phyloP scores from a whole-genome alignment of 2,113 vertebrate species.

The Phaethon lepturus region DNA sequence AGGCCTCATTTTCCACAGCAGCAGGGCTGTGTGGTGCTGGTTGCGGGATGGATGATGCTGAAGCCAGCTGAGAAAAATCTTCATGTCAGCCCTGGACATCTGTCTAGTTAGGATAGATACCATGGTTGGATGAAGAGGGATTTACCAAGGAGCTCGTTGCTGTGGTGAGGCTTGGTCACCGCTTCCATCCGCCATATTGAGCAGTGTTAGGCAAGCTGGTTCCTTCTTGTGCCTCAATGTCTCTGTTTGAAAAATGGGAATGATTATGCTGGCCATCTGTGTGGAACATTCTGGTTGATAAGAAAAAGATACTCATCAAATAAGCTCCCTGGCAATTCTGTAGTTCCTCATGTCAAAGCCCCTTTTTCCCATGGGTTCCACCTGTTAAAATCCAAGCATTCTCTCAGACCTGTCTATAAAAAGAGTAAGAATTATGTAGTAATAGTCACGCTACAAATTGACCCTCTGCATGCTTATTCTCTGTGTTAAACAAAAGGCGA shows the following conservation, averaged over 20 bases:
- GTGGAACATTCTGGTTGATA: not conserved
- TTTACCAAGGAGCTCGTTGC: not conserved
- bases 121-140: not conserved
- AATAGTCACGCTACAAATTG: rapidly evolving
- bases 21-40: not conserved
- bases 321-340: not conserved
- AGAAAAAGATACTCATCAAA: not conserved
- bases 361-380: not conserved
- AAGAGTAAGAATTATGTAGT: not conserved
- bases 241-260: not conserved
- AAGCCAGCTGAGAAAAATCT: not conserved
- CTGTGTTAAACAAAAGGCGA: not conserved
- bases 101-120: not conserved
- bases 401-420: not conserved
- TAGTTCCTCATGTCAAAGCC: not conserved
- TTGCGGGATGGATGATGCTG: not conserved
- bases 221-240: not conserved
- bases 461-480: not conserved
- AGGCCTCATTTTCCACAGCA: not conserved
- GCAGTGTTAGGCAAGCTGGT: not conserved
- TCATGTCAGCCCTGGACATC: not conserved
- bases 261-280: not conserved
- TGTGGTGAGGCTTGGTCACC: not conserved
- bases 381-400: not conserved
- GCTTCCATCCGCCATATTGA: not conserved